These are phyloP conservation scores for Yponomeuta malinellus DNA, from an alignment of 2,888 invertebrate species.

Conservation along the genomic window DNA sequence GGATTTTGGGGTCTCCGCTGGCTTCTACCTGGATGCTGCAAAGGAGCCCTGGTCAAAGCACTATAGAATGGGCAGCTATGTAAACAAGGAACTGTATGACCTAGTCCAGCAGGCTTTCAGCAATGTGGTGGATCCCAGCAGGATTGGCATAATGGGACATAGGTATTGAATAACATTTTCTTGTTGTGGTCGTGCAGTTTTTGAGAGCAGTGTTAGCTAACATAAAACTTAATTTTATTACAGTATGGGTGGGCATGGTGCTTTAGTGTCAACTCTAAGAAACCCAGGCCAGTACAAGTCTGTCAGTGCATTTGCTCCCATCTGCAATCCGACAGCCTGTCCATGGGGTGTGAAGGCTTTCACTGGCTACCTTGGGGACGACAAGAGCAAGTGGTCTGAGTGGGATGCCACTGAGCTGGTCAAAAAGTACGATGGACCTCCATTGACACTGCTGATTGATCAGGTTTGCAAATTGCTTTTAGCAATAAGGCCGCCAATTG, in stretches of 20 bases:
- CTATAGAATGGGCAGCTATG: conserved; percentile 96
- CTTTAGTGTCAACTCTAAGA: conserved; percentile 90
- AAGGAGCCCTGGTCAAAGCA: conserved; percentile 93
- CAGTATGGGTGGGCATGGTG: conserved; percentile 99
- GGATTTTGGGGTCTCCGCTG: conserved; percentile 97
- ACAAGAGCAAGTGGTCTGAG: conserved; percentile 82
- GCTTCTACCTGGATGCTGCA: conserved; percentile 96
- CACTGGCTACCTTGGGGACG: conserved; percentile 84
- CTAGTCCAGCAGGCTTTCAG: conserved; percentile 85
- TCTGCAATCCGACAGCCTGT: conserved; percentile 89
- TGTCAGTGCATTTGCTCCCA: conserved; percentile 97
- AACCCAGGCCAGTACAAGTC: conserved; percentile 92
- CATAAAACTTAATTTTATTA: conserved; percentile 29
- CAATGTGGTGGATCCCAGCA: conserved; percentile 63
- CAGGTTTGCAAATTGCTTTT: conserved; percentile 75
- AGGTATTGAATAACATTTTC: conserved; percentile 59
- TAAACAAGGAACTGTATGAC: conserved; percentile 89
- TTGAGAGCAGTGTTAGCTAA: too few species aligned
- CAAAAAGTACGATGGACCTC: conserved; percentile 88
- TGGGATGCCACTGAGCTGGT: conserved; percentile 94
- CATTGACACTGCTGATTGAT: conserved; percentile 90
- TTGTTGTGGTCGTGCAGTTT: too few species aligned
- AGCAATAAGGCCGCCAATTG: too few species aligned
- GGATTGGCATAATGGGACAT: conserved; percentile 88
- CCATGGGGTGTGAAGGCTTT: conserved; percentile 94